Conservation (phyloP, 1,140 invertebrate species). For the Vanessa atalanta region DNA sequence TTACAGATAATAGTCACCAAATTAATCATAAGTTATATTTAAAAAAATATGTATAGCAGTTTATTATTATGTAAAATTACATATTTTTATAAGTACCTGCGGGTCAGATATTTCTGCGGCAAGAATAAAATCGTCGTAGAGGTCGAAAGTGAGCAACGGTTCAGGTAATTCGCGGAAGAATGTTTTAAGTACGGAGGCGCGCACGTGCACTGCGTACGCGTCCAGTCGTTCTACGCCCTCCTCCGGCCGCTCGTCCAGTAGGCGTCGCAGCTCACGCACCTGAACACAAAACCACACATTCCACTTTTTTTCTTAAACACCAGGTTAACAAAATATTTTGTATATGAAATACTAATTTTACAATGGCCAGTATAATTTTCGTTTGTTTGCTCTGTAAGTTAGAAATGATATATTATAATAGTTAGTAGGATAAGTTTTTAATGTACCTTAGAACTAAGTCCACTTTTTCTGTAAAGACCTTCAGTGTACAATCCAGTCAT, state of each 20-base stretch:
- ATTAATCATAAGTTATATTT: no score
- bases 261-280: constrained; percentile 87
- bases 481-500: constrained; percentile 95
- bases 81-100: constrained; percentile 56
- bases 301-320: background rate
- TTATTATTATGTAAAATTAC: background rate
- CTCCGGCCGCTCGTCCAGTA: constrained; percentile 88
- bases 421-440: background rate
- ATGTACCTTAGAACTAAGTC: constrained; percentile 87
- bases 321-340: no score
- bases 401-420: background rate
- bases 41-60: no score
- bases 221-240: constrained; percentile 85
- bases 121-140: constrained; percentile 96
- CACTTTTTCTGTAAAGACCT: constrained; percentile 96
- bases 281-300: constrained; percentile 29
- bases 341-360: background rate
- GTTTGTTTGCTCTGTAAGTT: background rate
- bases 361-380: background rate
- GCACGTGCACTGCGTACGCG: constrained; percentile 91
- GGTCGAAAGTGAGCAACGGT: constrained; percentile 94
- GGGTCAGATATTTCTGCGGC: constrained; percentile 91
- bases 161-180: constrained; percentile 97
- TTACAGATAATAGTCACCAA: no score
- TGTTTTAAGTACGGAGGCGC: constrained; percentile 94